These are phyloP conservation scores for Halocynthia aurantium DNA, from an alignment of 23 tunicate genomes.

Conservation along the genomic window DNA sequence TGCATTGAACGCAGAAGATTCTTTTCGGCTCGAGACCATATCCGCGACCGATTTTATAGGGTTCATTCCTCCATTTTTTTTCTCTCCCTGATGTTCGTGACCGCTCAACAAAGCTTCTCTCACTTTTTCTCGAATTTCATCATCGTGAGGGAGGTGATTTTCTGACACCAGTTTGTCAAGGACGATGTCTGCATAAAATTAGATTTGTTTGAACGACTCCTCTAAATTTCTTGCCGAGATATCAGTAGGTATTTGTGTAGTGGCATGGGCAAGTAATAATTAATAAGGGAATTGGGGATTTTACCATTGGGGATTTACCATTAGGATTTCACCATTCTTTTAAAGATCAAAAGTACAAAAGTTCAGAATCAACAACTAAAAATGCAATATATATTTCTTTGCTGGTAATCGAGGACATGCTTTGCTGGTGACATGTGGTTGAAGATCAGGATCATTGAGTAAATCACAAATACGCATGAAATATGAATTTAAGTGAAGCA, in stretches of 20 bases:
- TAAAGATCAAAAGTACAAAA: too few relatives aligned
- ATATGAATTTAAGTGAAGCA: too few relatives aligned
- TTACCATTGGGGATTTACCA: too few relatives aligned
- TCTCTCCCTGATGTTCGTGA: slow-evolving; percentile 93
- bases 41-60: slow-evolving; percentile 73
- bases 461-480: too few relatives aligned
- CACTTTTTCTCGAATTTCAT: slow-evolving; percentile 49
- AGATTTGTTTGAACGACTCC: neutral
- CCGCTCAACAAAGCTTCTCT: slow-evolving; percentile 66
- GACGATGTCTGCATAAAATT: slow-evolving; percentile 50
- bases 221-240: neutral
- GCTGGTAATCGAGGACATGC: too few relatives aligned
- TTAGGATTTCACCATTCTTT: too few relatives aligned
- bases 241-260: neutral
- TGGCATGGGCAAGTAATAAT: neutral
- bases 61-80: slow-evolving; percentile 44
- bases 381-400: too few relatives aligned
- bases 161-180: slow-evolving; percentile 64
- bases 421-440: too few relatives aligned
- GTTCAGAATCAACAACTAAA: too few relatives aligned
- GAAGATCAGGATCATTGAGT: too few relatives aligned
- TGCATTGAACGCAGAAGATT: slow-evolving; percentile 8
- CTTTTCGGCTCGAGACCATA: slow-evolving; percentile 31
- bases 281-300: too few relatives aligned
- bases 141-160: slow-evolving; percentile 84